These are phyloP conservation scores for Drosophila suboccidentalis DNA, from an alignment of 2,888 invertebrate species.

Conservation along the genomic window DNA sequence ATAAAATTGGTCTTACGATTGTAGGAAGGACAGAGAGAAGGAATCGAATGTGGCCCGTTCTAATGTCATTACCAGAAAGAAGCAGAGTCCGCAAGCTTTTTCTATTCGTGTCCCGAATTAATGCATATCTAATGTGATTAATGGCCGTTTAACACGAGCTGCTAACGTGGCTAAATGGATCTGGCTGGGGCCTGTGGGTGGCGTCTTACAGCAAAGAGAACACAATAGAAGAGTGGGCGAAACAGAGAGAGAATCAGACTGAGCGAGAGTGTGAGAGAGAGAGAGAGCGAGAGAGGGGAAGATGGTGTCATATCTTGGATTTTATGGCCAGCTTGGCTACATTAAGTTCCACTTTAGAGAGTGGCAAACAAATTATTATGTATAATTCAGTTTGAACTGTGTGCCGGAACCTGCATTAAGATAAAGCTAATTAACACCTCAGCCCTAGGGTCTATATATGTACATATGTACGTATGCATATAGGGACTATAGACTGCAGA, in stretches of 20 bases:
- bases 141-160: conserved; percentile 81
- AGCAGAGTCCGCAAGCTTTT: conserved; percentile 20
- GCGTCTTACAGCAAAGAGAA: conserved; percentile 22
- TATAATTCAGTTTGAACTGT: conserved; percentile 81
- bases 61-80: conserved; percentile 21
- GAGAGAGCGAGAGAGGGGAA: conserved; percentile 3
- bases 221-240: conserved; percentile 2
- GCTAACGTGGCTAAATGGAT: conserved; percentile 38
- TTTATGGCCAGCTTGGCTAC: conserved; percentile 57
- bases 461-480: not conserved
- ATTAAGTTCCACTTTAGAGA: conserved; percentile 80
- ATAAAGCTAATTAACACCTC: conserved; percentile 82
- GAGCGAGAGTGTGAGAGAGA: not conserved
- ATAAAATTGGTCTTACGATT: not conserved
- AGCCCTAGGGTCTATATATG: conserved; percentile 26
- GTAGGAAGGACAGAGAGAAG: not conserved
- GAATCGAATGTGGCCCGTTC: not conserved
- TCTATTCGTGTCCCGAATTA: conserved; percentile 50
- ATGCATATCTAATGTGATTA: conserved; percentile 81
- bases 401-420: conserved; percentile 81
- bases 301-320: conserved; percentile 52
- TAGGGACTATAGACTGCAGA: no score
- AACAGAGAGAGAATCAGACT: not conserved
- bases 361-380: conserved; percentile 79
- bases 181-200: conserved; percentile 47